phyloP scores from a whole-genome alignment of 2,113 vertebrate genomes.

The Callipepla californica region DNA sequence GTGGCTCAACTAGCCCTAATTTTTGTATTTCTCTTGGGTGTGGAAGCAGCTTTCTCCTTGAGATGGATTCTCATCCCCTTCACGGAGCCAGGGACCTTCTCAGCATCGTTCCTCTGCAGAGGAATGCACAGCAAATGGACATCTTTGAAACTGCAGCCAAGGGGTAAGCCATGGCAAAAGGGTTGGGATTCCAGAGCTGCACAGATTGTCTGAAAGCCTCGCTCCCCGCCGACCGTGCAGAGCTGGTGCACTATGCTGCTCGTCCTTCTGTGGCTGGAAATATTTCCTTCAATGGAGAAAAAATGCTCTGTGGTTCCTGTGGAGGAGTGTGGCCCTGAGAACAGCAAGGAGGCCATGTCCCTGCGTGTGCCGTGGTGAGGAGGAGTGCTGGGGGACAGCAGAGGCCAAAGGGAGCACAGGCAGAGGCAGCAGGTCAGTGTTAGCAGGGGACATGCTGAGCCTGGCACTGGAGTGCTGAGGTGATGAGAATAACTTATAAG shows the following conservation, averaged over 20 bases:
- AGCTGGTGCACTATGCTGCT: neutral
- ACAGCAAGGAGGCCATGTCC: neutral
- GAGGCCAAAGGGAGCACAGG: neutral
- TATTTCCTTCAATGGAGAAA: conserved; percentile 37
- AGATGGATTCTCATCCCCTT: neutral
- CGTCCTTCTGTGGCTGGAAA: conserved; percentile 3
- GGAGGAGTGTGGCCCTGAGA: neutral
- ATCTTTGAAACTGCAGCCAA: neutral
- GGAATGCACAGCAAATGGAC: neutral
- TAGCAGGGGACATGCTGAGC: neutral
- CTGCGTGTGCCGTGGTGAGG: neutral
- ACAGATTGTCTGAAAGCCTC: neutral
- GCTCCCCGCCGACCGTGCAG: neutral
- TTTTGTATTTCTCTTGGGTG: neutral
- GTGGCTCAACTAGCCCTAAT: neutral
- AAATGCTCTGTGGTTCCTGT: conserved; percentile 6
- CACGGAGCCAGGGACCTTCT: neutral
- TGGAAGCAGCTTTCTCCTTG: neutral
- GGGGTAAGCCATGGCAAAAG: neutral
- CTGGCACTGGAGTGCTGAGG: neutral
- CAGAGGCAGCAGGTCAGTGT: neutral
- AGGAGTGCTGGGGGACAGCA: neutral
- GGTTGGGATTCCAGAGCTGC: conserved; percentile 16
- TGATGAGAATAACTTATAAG: neutral
- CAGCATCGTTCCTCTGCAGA: neutral